Evolutionary conservation across 2,113 vertebrate species (phyloP).

Genomic region (Erpornis zantholeuca): DNA sequence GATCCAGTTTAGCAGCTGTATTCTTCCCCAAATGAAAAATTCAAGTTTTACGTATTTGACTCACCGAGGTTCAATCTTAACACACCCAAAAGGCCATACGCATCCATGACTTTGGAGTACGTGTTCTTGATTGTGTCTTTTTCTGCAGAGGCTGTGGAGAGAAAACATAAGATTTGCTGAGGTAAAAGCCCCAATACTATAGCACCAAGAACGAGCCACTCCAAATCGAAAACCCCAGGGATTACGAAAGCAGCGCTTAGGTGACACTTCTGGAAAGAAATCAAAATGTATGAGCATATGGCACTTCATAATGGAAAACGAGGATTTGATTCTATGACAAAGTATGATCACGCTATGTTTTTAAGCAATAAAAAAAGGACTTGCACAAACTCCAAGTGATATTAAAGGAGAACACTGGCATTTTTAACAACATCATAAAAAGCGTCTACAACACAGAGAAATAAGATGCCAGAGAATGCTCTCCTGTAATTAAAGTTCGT

Average conservation of each 20-base stretch:
- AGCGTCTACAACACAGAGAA: background rate
- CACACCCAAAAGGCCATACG: constrained; percentile 93
- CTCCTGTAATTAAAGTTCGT: background rate
- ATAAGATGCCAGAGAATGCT: background rate
- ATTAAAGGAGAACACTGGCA: background rate
- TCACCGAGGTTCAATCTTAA: constrained; percentile 94
- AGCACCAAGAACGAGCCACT: background rate
- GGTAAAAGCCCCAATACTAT: background rate
- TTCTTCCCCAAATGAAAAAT: background rate
- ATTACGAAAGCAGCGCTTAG: background rate
- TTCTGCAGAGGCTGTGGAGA: constrained; percentile 82
- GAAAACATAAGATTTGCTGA: background rate
- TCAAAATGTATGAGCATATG: background rate
- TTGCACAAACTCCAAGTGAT: background rate
- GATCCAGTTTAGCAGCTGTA: background rate
- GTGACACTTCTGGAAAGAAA: background rate
- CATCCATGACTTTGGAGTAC: constrained; percentile 93
- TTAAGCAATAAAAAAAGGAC: background rate
- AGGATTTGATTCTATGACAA: background rate
- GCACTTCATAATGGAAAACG: background rate
- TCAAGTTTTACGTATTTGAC: constrained; percentile 7
- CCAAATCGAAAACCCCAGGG: background rate
- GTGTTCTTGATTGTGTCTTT: constrained; percentile 91
- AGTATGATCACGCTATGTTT: background rate
- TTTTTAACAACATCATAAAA: background rate